Evolutionary conservation across 2,888 invertebrate species (phyloP).

Genomic region (Keiferia lycopersicella): DNA sequence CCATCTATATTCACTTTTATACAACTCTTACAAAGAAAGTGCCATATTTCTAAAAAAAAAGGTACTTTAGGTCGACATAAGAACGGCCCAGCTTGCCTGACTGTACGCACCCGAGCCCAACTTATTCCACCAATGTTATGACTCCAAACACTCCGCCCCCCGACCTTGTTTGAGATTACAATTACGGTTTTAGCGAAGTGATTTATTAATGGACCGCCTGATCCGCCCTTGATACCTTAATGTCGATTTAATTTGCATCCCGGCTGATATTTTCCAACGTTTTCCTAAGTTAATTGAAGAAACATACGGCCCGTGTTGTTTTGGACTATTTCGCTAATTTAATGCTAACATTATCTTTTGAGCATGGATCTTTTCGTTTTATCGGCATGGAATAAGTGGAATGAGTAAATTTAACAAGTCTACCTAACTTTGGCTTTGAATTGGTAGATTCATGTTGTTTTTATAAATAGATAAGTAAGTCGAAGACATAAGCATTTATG

Average conservation of each 20-base stretch:
- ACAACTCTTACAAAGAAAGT: no score
- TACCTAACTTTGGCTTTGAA: no score
- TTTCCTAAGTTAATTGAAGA: constrained; percentile 28
- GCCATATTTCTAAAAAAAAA: no score
- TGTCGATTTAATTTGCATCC: constrained; percentile 77
- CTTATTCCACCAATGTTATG: constrained; percentile 82
- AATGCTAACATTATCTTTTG: constrained; percentile 28
- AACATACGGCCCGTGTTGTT: constrained; percentile 20
- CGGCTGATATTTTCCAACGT: constrained; percentile 34
- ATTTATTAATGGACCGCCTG: constrained; percentile 81
- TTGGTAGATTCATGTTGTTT: no score
- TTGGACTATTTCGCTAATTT: constrained; percentile 25
- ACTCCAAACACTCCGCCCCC: constrained; percentile 73
- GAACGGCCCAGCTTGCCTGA: no score
- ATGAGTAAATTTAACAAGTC: not conserved
- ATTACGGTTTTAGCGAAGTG: constrained; percentile 82
- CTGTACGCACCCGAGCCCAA: constrained; percentile 55
- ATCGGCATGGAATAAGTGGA: not conserved
- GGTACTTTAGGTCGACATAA: no score
- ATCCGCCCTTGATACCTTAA: constrained; percentile 79
- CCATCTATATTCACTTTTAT: no score
- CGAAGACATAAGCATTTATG: no score
- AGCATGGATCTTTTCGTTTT: not conserved
- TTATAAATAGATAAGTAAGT: no score
- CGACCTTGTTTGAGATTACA: constrained; percentile 80